Conservation (phyloP, 2,797 vertebrate species). For the Parauchenoglanis ngamensis region DNA sequence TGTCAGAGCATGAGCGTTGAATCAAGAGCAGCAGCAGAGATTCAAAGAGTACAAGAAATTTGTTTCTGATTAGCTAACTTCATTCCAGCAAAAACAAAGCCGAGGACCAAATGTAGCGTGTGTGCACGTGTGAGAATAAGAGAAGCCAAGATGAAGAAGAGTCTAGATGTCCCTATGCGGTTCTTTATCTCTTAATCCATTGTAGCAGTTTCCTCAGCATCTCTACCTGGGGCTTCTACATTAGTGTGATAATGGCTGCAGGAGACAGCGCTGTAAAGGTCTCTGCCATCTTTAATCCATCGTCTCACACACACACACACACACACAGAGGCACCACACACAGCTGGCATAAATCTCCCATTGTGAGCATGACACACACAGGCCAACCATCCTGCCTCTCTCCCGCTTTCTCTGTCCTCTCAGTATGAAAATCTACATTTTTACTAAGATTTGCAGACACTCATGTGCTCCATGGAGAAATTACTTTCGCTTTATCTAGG, state of each 20-base stretch:
- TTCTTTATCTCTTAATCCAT: slow-evolving; percentile 15
- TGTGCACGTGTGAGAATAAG: neutral
- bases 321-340: neutral
- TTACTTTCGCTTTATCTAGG: neutral
- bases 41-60: neutral
- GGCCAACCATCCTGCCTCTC: neutral
- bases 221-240: slow-evolving; percentile 19
- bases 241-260: slow-evolving; percentile 22
- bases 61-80: neutral
- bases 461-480: neutral
- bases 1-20: neutral
- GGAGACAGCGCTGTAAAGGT: slow-evolving; percentile 40
- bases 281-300: slow-evolving; percentile 56
- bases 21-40: neutral
- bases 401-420: neutral
- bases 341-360: neutral
- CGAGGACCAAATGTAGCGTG: neutral
- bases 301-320: neutral
- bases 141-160: neutral
- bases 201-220: slow-evolving; percentile 4
- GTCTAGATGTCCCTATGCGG: neutral
- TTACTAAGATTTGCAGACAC: neutral
- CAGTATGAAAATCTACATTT: neutral
- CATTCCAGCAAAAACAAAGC: neutral
- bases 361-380: neutral